Evolutionary conservation across 2,113 vertebrate species (phyloP), one percentile per base, ranked within the genome.

Genomic region (Pachypanchax playfairii): DNA sequence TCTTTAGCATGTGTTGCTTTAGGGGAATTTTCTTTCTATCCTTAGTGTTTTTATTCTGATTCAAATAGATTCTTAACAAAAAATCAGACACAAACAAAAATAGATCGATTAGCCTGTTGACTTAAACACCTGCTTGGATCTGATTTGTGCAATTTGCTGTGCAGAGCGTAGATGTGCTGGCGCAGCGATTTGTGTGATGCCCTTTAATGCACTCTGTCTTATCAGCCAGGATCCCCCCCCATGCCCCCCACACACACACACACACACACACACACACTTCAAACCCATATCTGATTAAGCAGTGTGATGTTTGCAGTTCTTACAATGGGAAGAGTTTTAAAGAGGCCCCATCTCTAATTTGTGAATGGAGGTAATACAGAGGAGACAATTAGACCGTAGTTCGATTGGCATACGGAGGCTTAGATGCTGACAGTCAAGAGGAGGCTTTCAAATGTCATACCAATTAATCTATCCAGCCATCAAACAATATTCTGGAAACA

Each of bases 401-500:
- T 87, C 86, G 84, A 88, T 90, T 85, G 75, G 70, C 59, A 26
- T 51, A 60, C 18, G 22, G 63, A 75, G 50, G 79, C 84, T 75
- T 62, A 77, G 84, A 83, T 88, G 87, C 85, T 89, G 85, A 90
- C 88, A 89, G 85, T 88, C 82, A 79, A 82, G 85, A 88, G 80
- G 63, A 88, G 82, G 84, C 85, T 90, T 89, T 87, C 80, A 88
- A 87, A 88, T 90, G 87, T 90, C 87, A 87, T 82, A 87, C 84
- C 89, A 90, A 90, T 90, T 86, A 90, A 90, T 90, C 89, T 86
- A 87, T 89, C 77, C 82, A 83, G 86, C 85, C 87, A 88, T 90
- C 89, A 89, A 89, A 88, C 87, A 89, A 90, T 89, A 89, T 90
- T 89, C 86, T 85, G 89, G 86, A 88, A 90, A 88, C 85, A 89